Conservation (phyloP, 2,888 invertebrate genomes). For the Drosophila emarginata region DNA sequence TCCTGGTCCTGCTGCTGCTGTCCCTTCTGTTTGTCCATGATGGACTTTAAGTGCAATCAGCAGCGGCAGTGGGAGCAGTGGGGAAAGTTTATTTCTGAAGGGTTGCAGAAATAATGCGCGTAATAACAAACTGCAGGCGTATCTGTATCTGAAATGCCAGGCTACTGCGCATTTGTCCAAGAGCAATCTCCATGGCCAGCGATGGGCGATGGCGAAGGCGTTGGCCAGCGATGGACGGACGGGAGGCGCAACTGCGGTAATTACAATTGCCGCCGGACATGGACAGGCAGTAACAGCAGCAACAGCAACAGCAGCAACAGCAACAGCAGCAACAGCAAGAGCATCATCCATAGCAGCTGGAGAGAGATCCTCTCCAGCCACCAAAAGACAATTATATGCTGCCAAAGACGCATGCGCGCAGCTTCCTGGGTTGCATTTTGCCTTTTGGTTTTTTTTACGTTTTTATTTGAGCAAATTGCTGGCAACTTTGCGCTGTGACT, state of each 20-base stretch:
- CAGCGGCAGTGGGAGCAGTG: slow-evolving; percentile 3
- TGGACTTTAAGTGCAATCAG: slow-evolving; percentile 68
- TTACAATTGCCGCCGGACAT: slow-evolving; percentile 80
- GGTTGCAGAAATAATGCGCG: slow-evolving; percentile 71
- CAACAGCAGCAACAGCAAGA: slow-evolving; percentile 39
- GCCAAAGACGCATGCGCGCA: slow-evolving; percentile 75
- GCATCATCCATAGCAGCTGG: slow-evolving; percentile 52
- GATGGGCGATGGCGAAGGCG: slow-evolving; percentile 59
- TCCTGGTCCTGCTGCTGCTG: not conserved
- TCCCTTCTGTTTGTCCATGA: slow-evolving; percentile 45
- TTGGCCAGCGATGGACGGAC: slow-evolving; percentile 65
- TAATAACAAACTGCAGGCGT: slow-evolving; percentile 76
- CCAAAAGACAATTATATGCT: slow-evolving; percentile 73
- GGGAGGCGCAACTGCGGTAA: slow-evolving; percentile 79
- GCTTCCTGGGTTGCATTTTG: slow-evolving; percentile 56
- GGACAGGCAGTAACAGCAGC: slow-evolving; percentile 56
- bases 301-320: slow-evolving; percentile 15
- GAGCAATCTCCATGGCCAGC: slow-evolving; percentile 16
- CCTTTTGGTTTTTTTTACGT: slow-evolving; percentile 68
- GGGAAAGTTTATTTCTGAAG: slow-evolving; percentile 38
- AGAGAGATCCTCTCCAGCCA: slow-evolving; percentile 55
- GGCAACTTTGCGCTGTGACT: slow-evolving; percentile 70
- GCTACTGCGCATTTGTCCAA: slow-evolving; percentile 75
- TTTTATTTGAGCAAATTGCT: slow-evolving; percentile 79
- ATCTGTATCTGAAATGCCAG: slow-evolving; percentile 76